Evolutionary conservation across 2,113 vertebrate species (phyloP).

Genomic region (Lampris megalopsis): DNA sequence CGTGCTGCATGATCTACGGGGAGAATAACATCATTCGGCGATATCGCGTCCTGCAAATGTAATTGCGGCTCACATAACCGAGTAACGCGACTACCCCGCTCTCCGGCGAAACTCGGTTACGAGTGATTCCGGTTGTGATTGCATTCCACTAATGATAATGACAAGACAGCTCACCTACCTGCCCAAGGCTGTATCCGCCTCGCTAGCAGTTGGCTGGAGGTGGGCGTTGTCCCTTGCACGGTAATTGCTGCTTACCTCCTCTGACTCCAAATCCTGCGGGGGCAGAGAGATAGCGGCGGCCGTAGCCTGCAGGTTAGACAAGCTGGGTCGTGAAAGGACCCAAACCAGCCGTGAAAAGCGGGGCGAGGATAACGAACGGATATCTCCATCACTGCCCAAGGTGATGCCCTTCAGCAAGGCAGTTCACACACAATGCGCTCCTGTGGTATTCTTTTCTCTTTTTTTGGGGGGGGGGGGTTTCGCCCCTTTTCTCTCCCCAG

Average conservation of each 20-base stretch:
- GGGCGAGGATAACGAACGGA: conserved; percentile 51
- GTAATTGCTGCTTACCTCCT: conserved; percentile 38
- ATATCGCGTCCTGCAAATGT: not conserved
- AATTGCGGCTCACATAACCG: not conserved
- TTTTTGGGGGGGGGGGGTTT: too few species aligned
- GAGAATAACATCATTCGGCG: too few species aligned
- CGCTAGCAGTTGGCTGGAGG: conserved; percentile 40
- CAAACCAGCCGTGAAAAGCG: conserved; percentile 18
- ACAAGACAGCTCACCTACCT: conserved; percentile 64
- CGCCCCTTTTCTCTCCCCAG: too few species aligned
- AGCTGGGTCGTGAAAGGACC: not conserved
- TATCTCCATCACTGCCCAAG: conserved; percentile 37
- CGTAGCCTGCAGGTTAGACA: not conserved
- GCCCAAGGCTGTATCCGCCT: conserved; percentile 46
- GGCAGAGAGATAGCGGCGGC: conserved; percentile 8
- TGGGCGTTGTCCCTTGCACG: conserved; percentile 14
- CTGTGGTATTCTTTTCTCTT: not conserved
- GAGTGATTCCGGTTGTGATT: not conserved
- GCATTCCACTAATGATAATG: not conserved
- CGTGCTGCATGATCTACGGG: too few species aligned
- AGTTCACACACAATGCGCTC: conserved; percentile 35
- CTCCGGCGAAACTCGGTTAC: not conserved
- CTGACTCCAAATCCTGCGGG: conserved; percentile 60
- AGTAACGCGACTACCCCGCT: not conserved
- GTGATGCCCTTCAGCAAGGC: conserved; percentile 10